Conservation (phyloP, 2,888 invertebrate species). For the Amblyteles armatorius region DNA sequence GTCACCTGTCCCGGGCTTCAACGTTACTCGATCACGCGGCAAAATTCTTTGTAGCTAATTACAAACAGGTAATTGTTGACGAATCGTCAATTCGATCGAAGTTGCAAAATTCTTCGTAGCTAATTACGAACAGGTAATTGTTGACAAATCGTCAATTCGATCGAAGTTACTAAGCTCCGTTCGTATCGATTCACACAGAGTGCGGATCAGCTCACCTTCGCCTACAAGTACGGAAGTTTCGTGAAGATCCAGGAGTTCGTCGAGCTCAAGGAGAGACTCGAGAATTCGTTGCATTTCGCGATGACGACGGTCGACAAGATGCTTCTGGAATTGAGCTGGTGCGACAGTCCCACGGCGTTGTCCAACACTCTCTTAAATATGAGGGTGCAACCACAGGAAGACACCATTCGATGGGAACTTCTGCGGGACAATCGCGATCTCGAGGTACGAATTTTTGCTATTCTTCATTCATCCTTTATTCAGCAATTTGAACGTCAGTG, state of each 20-base stretch:
- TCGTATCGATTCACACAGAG: slow-evolving; percentile 86
- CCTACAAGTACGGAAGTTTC: slow-evolving; percentile 98
- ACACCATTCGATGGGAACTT: slow-evolving; percentile 79
- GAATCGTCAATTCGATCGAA: not conserved
- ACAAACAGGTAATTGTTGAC: slow-evolving; percentile 90
- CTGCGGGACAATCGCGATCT: slow-evolving; percentile 83
- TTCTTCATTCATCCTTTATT: slow-evolving; percentile 26
- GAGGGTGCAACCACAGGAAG: slow-evolving; percentile 80
- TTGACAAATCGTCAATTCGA: not conserved
- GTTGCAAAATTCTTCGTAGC: slow-evolving; percentile 92
- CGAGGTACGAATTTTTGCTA: slow-evolving; percentile 73
- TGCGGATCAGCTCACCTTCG: slow-evolving; percentile 95
- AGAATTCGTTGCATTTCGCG: slow-evolving; percentile 92
- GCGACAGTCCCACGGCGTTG: slow-evolving; percentile 76
- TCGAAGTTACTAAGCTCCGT: not conserved
- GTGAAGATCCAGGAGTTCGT: slow-evolving; percentile 96
- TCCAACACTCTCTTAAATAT: slow-evolving; percentile 77
- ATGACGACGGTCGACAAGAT: slow-evolving; percentile 89
- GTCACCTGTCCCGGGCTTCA: slow-evolving; percentile 89
- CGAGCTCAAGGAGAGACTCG: slow-evolving; percentile 92
- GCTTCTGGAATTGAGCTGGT: slow-evolving; percentile 87
- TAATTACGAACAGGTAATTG: slow-evolving; percentile 93
- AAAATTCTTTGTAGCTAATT: slow-evolving; percentile 94
- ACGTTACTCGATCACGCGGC: slow-evolving; percentile 91
- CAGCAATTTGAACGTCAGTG: not conserved